Evolutionary conservation across 2,797 vertebrate species (phyloP).

Genomic region (Neoniphon sammara): DNA sequence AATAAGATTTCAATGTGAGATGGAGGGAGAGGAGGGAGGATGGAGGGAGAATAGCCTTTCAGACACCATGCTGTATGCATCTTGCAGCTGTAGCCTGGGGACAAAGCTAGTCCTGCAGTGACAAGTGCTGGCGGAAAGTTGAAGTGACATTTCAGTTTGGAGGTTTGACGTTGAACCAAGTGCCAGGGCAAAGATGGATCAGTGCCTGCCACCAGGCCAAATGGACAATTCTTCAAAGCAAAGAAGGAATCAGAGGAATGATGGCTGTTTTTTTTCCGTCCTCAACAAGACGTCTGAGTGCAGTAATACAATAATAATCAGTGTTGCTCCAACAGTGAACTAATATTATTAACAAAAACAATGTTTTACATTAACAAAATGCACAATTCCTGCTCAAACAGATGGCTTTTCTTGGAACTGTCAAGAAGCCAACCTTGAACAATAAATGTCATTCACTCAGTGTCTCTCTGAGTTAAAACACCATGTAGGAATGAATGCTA

Average conservation of each 20-base stretch:
- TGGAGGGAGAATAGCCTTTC: constrained; percentile 59
- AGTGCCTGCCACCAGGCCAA: constrained; percentile 59
- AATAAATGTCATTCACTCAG: constrained; percentile 61
- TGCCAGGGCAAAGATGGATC: constrained; percentile 66
- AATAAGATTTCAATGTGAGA: constrained; percentile 65
- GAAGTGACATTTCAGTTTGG: constrained; percentile 79
- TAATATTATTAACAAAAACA: constrained; percentile 43
- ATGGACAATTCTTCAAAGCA: constrained; percentile 58
- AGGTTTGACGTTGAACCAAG: constrained; percentile 67
- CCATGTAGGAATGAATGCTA: constrained; percentile 43
- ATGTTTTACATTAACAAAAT: constrained; percentile 49
- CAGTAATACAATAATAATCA: constrained; percentile 54
- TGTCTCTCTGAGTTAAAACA: constrained; percentile 42
- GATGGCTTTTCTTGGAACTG: background rate
- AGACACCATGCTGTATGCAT: constrained; percentile 63
- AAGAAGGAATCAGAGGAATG: constrained; percentile 44
- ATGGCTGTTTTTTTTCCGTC: constrained; percentile 45
- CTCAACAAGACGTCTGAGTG: constrained; percentile 36
- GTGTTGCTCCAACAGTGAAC: constrained; percentile 38
- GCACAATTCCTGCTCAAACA: constrained; percentile 44
- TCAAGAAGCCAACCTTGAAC: constrained; percentile 25
- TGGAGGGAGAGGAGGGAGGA: constrained; percentile 53
- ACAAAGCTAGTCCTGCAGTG: constrained; percentile 64
- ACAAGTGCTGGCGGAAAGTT: constrained; percentile 67
- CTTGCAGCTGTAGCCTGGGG: constrained; percentile 56